Evolutionary conservation across 2,113 vertebrate genomes (phyloP), one percentile per base, ranked within the genome.

Genomic region (Marmota flaviventris): DNA sequence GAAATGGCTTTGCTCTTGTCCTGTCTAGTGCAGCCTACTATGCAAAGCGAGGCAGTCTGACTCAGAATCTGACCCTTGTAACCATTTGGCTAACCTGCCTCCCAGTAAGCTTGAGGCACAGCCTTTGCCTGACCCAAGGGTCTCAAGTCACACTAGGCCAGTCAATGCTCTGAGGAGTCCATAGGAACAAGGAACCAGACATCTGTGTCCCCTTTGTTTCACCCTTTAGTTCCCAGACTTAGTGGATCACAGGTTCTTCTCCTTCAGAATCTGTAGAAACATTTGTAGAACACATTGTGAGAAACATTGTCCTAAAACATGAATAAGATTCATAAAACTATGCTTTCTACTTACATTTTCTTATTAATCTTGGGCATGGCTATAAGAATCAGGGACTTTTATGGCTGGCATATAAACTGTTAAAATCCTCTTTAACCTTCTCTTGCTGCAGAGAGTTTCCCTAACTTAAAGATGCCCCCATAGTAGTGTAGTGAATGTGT

Each of bases 291-390:
- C 11, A 91, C 75, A 75, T 67, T 24, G 1, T 34, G 12, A 20
- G 8, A 77, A 79, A 67, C 11, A n/a, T 13, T n/a, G 5, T 84
- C 58, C 76, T 76, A 16, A 95, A 70, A 29, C 32, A 24, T 67
- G 25, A 96, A 45, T 20, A 4, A 20, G 51, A 77, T 56, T 93
- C 48, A 65, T 67, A 25, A 78, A 82, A 32, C 24, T 32, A 10
- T 90, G 88, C 61, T 75, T 82, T 48, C 27, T 45, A 39, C 34
- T 89, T 82, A 56, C 24, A 85, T 85, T 96, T 82, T 84, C 17
- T 90, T 51, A 29, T 20, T 86, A 14, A 85, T 58, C 37, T 42
- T 76, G n/a, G n/a, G 34, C 56, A 25, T 85, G 42, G 7, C 42
- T 89, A 0, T 42, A 65, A 65, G 17, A 90, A 67, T 89, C 69